Conservation (phyloP, 2,797 vertebrate genomes). For the Coregonus sp. region DNA sequence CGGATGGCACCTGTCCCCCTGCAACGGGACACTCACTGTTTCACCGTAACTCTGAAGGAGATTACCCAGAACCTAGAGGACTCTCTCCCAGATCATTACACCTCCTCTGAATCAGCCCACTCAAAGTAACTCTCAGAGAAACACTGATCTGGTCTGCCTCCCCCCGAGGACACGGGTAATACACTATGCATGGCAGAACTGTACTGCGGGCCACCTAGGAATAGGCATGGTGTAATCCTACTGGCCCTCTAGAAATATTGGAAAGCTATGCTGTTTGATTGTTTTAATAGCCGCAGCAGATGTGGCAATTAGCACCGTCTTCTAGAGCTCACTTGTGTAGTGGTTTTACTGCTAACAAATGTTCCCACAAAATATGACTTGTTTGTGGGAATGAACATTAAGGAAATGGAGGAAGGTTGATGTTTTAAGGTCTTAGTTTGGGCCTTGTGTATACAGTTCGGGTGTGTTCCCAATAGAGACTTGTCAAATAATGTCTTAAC, state of each 20-base stretch:
- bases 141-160: slow-evolving; percentile 67
- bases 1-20: slow-evolving; percentile 75
- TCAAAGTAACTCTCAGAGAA: slow-evolving; percentile 47
- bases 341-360: slow-evolving; percentile 84
- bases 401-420: slow-evolving; percentile 59
- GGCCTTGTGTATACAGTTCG: slow-evolving; percentile 74
- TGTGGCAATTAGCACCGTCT: slow-evolving; percentile 84
- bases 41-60: slow-evolving; percentile 70
- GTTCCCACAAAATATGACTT: slow-evolving; percentile 82
- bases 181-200: slow-evolving; percentile 68
- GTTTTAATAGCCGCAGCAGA: slow-evolving; percentile 83
- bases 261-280: slow-evolving; percentile 73
- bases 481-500: slow-evolving; percentile 76
- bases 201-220: slow-evolving; percentile 75
- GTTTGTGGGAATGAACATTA: slow-evolving; percentile 79
- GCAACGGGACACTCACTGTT: slow-evolving; percentile 73
- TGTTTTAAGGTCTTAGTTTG: slow-evolving; percentile 66
- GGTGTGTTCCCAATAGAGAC: slow-evolving; percentile 71
- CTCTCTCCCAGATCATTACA: slow-evolving; percentile 68
- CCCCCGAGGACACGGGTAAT: slow-evolving; percentile 70
- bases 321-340: slow-evolving; percentile 79
- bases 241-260: slow-evolving; percentile 78
- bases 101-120: slow-evolving; percentile 59
- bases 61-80: slow-evolving; percentile 71
- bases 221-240: slow-evolving; percentile 70